These are phyloP conservation scores for Cottus gobio DNA, from an alignment of 2,113 vertebrate species.

Conservation along the genomic window DNA sequence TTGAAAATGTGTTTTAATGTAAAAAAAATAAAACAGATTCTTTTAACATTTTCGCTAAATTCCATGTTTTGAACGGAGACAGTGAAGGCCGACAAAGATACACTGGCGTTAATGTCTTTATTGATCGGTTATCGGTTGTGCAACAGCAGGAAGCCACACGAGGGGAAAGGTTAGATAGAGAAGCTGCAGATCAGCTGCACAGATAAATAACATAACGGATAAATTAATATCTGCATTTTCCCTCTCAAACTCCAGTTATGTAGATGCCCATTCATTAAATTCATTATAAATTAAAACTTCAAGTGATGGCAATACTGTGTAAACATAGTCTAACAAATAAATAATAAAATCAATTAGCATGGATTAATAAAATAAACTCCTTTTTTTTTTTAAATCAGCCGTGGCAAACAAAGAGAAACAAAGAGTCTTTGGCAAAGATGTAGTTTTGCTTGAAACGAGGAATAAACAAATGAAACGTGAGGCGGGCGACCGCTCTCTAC, in stretches of 20 bases:
- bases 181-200: slow-evolving; percentile 43
- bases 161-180: slow-evolving; percentile 26
- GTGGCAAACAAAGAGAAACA: slow-evolving; percentile 44
- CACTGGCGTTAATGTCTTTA: slow-evolving; percentile 51
- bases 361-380: slow-evolving; percentile 37
- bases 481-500: slow-evolving; percentile 47
- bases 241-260: slow-evolving; percentile 13
- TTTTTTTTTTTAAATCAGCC: slow-evolving; percentile 34
- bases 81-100: neutral
- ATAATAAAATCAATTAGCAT: neutral
- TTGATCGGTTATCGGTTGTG: slow-evolving; percentile 68
- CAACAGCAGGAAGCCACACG: slow-evolving; percentile 57
- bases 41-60: neutral
- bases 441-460: slow-evolving; percentile 38
- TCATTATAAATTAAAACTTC: slow-evolving; percentile 29
- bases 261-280: slow-evolving; percentile 22
- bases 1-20: slow-evolving; percentile 19
- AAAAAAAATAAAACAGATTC: slow-evolving; percentile 42
- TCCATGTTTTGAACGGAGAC: neutral
- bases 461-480: slow-evolving; percentile 43
- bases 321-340: slow-evolving; percentile 30
- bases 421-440: slow-evolving; percentile 73
- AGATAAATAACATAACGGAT: slow-evolving; percentile 25
- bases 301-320: slow-evolving; percentile 37
- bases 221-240: neutral